Conservation (phyloP, 1,140 invertebrate genomes). For the Bombus waltoni region DNA sequence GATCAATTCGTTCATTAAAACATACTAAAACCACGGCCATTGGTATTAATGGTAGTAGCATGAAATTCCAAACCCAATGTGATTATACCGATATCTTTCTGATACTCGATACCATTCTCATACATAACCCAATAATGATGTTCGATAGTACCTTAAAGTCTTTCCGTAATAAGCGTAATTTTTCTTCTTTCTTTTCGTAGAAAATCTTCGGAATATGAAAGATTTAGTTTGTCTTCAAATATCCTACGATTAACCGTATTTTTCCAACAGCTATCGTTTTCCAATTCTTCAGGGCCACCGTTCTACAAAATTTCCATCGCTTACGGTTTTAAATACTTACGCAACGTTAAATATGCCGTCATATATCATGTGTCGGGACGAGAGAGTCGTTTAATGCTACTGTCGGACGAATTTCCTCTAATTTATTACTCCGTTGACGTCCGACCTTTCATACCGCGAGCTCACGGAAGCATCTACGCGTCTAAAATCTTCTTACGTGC, state of each 20-base stretch:
- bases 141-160: not conserved
- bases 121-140: not conserved
- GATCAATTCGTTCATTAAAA: constrained; percentile 3
- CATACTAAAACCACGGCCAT: not conserved
- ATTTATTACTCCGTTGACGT: constrained; percentile 58
- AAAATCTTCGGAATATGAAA: too few species aligned
- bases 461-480: constrained; percentile 45
- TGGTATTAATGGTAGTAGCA: not conserved
- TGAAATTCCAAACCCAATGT: not conserved
- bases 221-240: not conserved
- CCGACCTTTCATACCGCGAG: constrained; percentile 40
- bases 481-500: constrained; percentile 55
- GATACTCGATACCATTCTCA: not conserved
- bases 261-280: not conserved
- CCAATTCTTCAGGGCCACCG: too few species aligned
- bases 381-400: constrained; percentile 33
- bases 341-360: constrained; percentile 37
- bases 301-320: not conserved
- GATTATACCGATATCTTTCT: not conserved
- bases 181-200: not conserved
- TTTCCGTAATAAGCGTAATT: not conserved
- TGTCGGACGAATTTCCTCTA: constrained; percentile 47
- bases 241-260: not conserved
- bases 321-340: constrained; percentile 33
- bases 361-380: constrained; percentile 10